phyloP scores from a whole-genome alignment of 2,113 vertebrate genomes.

The Mormoops blainvillei region DNA sequence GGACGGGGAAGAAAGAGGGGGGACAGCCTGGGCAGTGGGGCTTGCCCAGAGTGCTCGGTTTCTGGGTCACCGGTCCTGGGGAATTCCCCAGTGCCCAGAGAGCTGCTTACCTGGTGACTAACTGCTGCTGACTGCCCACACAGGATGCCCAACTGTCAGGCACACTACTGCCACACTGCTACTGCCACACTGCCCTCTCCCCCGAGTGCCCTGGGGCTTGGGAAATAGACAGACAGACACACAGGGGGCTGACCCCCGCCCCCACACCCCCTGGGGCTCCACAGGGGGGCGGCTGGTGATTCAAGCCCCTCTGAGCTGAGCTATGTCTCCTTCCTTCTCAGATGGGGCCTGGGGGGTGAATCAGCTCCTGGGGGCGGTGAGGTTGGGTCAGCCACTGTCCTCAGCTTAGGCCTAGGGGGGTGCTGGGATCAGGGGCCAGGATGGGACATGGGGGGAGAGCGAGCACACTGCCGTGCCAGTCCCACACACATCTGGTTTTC shows the following conservation, averaged over 20 bases:
- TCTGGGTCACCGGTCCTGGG: slow-evolving; percentile 70
- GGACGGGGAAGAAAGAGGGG: not conserved
- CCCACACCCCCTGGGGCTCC: not conserved
- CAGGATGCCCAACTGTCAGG: slow-evolving; percentile 56
- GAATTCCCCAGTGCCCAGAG: slow-evolving; percentile 67
- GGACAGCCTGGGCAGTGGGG: slow-evolving; percentile 5
- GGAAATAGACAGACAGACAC: slow-evolving; percentile 54
- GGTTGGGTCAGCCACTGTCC: slow-evolving; percentile 15
- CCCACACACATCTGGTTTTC: not conserved
- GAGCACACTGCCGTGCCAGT: not conserved
- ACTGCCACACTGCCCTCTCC: not conserved
- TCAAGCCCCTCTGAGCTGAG: slow-evolving; percentile 67
- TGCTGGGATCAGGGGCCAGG: not conserved
- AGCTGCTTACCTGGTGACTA: slow-evolving; percentile 76
- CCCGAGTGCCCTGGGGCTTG: slow-evolving; percentile 26
- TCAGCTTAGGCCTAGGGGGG: not conserved
- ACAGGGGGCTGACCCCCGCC: slow-evolving; percentile 52
- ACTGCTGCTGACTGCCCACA: slow-evolving; percentile 60
- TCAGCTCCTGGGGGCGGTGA: slow-evolving; percentile 62
- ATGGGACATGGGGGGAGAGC: not conserved
- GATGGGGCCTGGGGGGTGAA: slow-evolving; percentile 62
- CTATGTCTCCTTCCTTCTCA: slow-evolving; percentile 50
- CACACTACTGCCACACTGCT: not conserved
- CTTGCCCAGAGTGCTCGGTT: slow-evolving; percentile 3
- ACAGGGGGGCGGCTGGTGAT: slow-evolving; percentile 71